A percentile compares a stretch with the other conserved stretches of the same genome.
Evolutionary conservation across 2,797 vertebrate genomes (phyloP).

Genomic region (Megalops cyprinoides): DNA sequence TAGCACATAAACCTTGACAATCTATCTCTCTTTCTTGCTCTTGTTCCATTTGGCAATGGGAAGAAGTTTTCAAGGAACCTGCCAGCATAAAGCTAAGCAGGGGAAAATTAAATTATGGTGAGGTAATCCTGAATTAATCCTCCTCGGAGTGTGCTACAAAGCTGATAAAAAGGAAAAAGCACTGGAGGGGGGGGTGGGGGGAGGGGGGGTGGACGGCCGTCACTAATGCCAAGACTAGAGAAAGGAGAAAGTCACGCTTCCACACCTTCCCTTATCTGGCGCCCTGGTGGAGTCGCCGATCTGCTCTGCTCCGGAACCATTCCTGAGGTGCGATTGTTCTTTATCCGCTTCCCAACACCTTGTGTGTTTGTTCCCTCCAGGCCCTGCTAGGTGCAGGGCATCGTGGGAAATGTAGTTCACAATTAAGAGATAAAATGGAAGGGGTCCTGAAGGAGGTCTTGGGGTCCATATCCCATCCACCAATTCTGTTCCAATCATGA

Average conservation of each 20-base stretch:
- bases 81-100: background rate
- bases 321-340: constrained; percentile 65
- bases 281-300: constrained; percentile 55
- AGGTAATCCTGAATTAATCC: background rate
- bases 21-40: background rate
- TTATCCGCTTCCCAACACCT: constrained; percentile 63
- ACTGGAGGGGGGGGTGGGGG: too few species aligned
- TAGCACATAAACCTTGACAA: background rate
- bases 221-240: too few species aligned
- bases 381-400: constrained; percentile 69
- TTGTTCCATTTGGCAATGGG: background rate
- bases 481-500: background rate
- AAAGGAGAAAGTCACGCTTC: constrained; percentile 1
- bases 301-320: constrained; percentile 62
- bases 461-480: background rate
- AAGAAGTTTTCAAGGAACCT: background rate
- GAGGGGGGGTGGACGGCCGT: background rate
- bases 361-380: constrained; percentile 52
- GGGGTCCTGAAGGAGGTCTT: too few species aligned
- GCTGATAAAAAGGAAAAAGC: background rate
- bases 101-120: background rate
- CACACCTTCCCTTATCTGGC: constrained; percentile 45
- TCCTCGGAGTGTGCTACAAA: background rate
- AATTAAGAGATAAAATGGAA: too few species aligned
- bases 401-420: constrained; percentile 67